Evolutionary conservation across 2,113 vertebrate species (phyloP).

Genomic region (Microtus pennsylvanicus): DNA sequence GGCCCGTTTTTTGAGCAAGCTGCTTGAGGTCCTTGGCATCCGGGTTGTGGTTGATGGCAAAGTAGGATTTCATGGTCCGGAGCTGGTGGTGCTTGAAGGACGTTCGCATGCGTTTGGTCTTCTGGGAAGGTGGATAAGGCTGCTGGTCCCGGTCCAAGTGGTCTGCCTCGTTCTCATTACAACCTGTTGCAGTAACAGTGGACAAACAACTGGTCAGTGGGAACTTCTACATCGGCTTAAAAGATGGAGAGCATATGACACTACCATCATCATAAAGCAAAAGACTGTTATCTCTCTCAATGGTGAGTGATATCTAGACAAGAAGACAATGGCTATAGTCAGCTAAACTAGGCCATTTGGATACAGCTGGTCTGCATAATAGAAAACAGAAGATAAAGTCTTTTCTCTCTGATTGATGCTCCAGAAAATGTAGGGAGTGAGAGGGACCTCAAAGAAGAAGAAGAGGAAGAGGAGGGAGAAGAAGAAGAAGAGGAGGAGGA

Average conservation of each 20-base stretch:
- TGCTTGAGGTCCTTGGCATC: slow-evolving; percentile 99
- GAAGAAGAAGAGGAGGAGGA: background rate
- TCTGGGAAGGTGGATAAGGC: slow-evolving; percentile 97
- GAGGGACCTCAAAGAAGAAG: too few species aligned
- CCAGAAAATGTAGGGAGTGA: background rate
- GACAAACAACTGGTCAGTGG: background rate
- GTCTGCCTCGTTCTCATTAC: slow-evolving; percentile 98
- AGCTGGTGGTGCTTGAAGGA: slow-evolving; percentile 99
- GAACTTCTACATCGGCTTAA: background rate
- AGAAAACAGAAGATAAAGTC: background rate
- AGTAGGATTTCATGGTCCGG: slow-evolving; percentile 99
- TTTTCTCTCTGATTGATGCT: background rate
- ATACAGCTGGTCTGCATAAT: too few species aligned
- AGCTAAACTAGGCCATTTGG: background rate
- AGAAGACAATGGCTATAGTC: background rate
- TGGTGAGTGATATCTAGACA: background rate
- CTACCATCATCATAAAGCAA: background rate
- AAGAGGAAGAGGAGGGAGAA: background rate
- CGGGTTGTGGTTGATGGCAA: slow-evolving; percentile 99
- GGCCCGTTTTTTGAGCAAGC: slow-evolving; percentile 99
- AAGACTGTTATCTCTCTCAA: background rate
- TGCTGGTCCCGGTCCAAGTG: slow-evolving; percentile 99
- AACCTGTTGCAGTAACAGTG: slow-evolving; percentile 88
- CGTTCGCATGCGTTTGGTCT: slow-evolving; percentile 99
- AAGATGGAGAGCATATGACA: too few species aligned